Base-by-base conservation (phyloP, 1,140 invertebrate species). In the Zophobas atratus region DNA sequence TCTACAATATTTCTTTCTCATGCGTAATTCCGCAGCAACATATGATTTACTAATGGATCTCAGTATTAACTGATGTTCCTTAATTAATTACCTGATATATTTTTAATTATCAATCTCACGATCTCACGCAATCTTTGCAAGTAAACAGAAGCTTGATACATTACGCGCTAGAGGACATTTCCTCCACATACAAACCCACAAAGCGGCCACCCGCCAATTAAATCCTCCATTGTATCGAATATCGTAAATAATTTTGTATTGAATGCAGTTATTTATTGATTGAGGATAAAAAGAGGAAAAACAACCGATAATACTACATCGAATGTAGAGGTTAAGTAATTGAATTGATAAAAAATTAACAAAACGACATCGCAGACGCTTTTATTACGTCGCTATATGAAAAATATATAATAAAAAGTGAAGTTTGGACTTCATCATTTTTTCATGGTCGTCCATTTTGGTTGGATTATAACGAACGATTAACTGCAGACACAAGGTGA, bases 1-100 rank as follows among this genome's bases (percentile, higher is more conserved):
- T 35, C 4, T 1, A 63, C 43, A 33, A 46, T 41, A 43, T 67
- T 43, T 43, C 1, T 67, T 43, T 67, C 60, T 46, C 60, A 46
- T 67, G 60, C 39, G 60, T 67, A 39, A 39, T 63, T 60, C 20
- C 8, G 20, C 70, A 5, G 8, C 33, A 51, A 53, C 48, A 36
- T 53, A 72, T 72, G 53, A 75, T 75, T 75, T 75, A 75, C 73
- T 75, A 75, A 75, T 75, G 73, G 56, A 35, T 36, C 49, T 75
- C n/a, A 46, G 55, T 75, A 41, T 75, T n/a, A 1, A 39, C 36
- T 75, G 53, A 43, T 75, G 73, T 75, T 75, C 20, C 39, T 39
- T 75, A 75, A 75, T 75, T 75, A 75, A 75, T 75, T 75, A 75
- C 51, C 6, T 75, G n/a, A 75, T 75, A 57, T 57, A 57, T 53